Conservation (phyloP, 2,888 invertebrate species). For the Myopa tessellatipennis region DNA sequence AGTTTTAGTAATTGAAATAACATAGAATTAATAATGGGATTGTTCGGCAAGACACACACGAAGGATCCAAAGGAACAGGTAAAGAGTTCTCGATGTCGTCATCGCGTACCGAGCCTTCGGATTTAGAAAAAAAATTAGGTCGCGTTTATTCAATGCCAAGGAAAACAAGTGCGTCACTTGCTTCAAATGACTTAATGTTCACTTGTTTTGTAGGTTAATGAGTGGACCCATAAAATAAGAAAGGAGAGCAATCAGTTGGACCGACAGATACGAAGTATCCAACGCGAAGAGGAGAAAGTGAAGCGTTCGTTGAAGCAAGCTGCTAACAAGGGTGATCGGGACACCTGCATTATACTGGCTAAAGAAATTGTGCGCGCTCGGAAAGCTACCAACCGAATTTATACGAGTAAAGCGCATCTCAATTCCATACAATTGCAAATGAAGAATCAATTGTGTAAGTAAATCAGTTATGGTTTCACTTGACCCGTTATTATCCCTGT, state of each 20-base stretch:
- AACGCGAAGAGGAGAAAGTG: constrained; percentile 97
- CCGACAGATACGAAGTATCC: constrained; percentile 95
- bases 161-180: constrained; percentile 27
- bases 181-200: neutral
- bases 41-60: constrained; percentile 89
- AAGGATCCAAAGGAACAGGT: constrained; percentile 92
- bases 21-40: constrained; percentile 44
- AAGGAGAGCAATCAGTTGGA: constrained; percentile 95
- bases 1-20: constrained; percentile 25
- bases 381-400: constrained; percentile 89
- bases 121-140: neutral
- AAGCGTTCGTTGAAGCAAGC: constrained; percentile 94
- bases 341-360: constrained; percentile 92
- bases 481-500: neutral
- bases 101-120: neutral
- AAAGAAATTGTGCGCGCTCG: constrained; percentile 91
- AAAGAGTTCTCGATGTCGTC: constrained; percentile 50
- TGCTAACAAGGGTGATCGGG: constrained; percentile 93
- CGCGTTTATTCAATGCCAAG: constrained; percentile 33
- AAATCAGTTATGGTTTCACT: neutral
- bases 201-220: constrained; percentile 82
- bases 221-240: constrained; percentile 94
- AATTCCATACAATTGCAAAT: constrained; percentile 97
- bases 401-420: constrained; percentile 96
- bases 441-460: constrained; percentile 93